Conservation (phyloP, 2,113 vertebrate species). For the Phalacrocorax aristotelis region DNA sequence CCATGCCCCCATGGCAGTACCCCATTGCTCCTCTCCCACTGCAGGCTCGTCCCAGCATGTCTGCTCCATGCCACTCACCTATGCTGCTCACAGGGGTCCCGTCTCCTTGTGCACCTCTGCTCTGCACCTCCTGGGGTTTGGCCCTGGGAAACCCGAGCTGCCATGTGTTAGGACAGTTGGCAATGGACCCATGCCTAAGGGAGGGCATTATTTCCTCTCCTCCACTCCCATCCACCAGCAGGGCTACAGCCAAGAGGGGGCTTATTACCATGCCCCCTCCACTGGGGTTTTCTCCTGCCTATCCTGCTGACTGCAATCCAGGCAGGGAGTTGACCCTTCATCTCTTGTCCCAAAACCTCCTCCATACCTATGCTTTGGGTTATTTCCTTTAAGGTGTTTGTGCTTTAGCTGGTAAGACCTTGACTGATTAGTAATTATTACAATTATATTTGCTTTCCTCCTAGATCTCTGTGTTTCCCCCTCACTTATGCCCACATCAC, state of each 20-base stretch:
- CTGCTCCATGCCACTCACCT: not conserved
- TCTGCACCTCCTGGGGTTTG: not conserved
- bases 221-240: not conserved
- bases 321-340: not conserved
- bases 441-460: not conserved
- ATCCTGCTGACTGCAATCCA: not conserved
- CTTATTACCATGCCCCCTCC: not conserved
- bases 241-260: not conserved
- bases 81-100: accelerated
- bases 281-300: not conserved
- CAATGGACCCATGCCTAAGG: not conserved
- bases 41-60: accelerated
- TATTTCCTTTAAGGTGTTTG: not conserved
- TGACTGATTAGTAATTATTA: not conserved
- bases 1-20: no score
- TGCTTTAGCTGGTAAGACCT: not conserved
- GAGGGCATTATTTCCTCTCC: not conserved
- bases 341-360: not conserved
- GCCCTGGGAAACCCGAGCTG: not conserved
- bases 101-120: not conserved
- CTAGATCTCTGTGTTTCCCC: not conserved
- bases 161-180: not conserved
- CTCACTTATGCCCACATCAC: not conserved
- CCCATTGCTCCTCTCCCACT: not conserved
- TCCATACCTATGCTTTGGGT: not conserved